Evolutionary conservation across 2,888 invertebrate species (phyloP), one percentile per base, ranked within the genome.

Genomic region (Pardosa pseudoannulata): DNA sequence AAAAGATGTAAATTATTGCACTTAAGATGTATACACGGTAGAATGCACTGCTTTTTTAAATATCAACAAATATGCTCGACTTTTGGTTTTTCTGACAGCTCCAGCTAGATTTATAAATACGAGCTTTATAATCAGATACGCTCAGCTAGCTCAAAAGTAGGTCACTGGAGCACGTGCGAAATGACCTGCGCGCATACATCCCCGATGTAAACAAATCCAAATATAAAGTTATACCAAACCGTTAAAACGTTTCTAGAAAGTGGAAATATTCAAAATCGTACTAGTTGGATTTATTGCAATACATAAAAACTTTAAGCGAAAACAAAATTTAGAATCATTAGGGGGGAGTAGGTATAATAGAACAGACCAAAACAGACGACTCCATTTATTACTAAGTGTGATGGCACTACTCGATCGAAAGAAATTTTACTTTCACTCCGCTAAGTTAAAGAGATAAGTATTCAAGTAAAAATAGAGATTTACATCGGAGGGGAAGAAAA

Each of bases 81-180:
- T 36, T 36, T 36, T 5, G 36, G 9, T 7, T 7, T 36, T 36
- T 36, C 6, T 50, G 39, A 41, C 46, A 36, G 29, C 64, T 39
- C 31, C 39, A 29, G 79, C 67, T 9, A 82, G n/a, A 46, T 46
- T 83, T 78, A 83, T 72, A 76, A 71, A 78, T 76, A 85, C 73
- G 62, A 78, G 9, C 65, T 71, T 28, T 85, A 78, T 67, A 76
- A 85, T 85, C 73, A 72, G 83, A 78, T 83, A 72, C 71, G 65
- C 75, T 50, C 56, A 56, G 50, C 36, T 73, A 62, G 83, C 83
- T 65, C 73, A 72, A 70, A 85, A 83, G 56, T 85, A 85, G 83
- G 83, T 85, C 83, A 85, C 72, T 73, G 67, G 71, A 85, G 65
- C 83, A 85, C 83, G 78, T 85, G 83, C 67, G 56, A 23, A 68